Evolutionary conservation across 2,113 vertebrate species (phyloP).

Genomic region (Mormyrus iriodes): DNA sequence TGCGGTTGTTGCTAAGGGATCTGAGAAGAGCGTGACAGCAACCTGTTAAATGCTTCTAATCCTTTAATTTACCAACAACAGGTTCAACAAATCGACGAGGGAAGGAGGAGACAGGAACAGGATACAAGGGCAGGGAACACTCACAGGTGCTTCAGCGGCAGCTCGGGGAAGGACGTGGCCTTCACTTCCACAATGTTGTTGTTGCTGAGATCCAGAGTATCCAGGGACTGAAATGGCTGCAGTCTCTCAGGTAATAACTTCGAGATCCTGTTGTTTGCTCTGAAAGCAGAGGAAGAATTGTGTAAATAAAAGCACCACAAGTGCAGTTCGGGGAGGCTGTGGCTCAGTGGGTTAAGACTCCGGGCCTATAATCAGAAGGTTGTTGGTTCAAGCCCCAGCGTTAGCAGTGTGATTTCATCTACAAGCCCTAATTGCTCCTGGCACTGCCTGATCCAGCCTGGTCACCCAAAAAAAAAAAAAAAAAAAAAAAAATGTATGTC

Average conservation of each 20-base stretch:
- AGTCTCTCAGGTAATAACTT: conserved; percentile 68
- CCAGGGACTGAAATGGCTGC: conserved; percentile 67
- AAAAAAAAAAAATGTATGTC: not conserved
- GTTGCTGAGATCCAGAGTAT: conserved; percentile 87
- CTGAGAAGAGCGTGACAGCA: conserved; percentile 54
- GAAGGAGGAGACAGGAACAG: not conserved
- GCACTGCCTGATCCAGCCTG: not conserved
- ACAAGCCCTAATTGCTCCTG: not conserved
- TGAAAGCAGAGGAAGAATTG: conserved; percentile 61
- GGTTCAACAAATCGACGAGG: not conserved
- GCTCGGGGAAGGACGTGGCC: conserved; percentile 67
- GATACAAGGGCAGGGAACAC: conserved; percentile 21
- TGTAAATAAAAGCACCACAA: conserved; percentile 40
- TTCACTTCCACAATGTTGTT: conserved; percentile 80
- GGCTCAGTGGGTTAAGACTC: not conserved
- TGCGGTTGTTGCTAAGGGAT: conserved; percentile 82
- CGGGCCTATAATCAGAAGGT: not conserved
- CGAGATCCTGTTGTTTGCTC: conserved; percentile 82
- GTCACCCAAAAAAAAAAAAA: not conserved
- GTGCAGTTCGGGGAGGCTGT: not conserved
- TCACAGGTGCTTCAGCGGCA: conserved; percentile 87
- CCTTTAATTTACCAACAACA: conserved; percentile 1
- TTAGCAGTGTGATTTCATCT: not conserved
- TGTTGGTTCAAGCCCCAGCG: not conserved
- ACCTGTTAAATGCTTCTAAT: not conserved